Conservation (phyloP, 1,140 invertebrate genomes). For the Papilio machaon region DNA sequence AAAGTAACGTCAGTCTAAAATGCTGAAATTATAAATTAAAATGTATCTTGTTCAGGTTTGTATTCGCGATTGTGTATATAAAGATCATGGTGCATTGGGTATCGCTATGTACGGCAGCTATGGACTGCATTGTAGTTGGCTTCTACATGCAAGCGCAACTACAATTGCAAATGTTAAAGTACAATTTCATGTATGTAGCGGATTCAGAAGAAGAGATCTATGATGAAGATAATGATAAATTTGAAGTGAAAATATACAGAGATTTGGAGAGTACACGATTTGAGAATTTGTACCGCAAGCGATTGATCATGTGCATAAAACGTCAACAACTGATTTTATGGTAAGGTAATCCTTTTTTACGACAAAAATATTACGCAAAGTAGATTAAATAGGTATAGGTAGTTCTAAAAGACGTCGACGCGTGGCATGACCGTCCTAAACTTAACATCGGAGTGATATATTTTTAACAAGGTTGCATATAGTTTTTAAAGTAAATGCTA, state of each 20-base stretch:
- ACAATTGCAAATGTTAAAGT: background rate
- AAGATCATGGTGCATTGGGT: background rate
- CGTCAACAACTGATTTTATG: background rate
- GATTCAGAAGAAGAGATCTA: background rate
- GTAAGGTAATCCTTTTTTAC: background rate
- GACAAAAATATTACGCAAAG: background rate
- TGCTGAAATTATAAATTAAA: background rate
- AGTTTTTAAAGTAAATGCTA: too few species aligned
- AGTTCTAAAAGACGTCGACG: too few species aligned
- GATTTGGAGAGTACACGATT: background rate
- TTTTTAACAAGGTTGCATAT: too few species aligned
- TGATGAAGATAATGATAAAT: background rate
- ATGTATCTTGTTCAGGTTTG: background rate
- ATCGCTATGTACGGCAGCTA: background rate
- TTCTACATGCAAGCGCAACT: background rate
- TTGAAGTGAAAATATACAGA: background rate
- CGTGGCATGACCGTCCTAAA: too few species aligned
- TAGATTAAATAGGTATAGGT: background rate
- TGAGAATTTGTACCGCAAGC: background rate
- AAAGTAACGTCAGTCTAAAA: background rate
- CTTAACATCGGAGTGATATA: too few species aligned
- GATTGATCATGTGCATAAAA: conserved; percentile 5
- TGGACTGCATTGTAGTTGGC: background rate
- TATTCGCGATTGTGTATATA: background rate
- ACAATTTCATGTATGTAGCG: background rate